These are phyloP conservation scores for Mongoloraphidia duomilia DNA, from an alignment of 2,888 invertebrate species.

Conservation along the genomic window DNA sequence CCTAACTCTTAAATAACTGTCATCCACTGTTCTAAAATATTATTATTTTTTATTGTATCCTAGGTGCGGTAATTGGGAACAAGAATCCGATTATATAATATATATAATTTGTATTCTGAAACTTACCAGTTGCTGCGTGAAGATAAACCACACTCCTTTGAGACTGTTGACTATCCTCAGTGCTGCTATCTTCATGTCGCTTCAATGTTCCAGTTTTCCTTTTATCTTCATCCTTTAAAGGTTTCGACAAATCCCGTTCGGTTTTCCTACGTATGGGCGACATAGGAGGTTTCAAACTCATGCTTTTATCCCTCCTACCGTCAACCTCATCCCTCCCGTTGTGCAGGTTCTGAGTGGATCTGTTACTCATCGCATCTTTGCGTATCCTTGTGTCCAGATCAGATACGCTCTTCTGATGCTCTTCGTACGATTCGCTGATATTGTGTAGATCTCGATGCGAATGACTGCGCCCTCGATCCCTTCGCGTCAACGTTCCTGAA, in stretches of 20 bases:
- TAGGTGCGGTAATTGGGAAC: too few relatives aligned
- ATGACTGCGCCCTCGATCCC: slow-evolving; percentile 19
- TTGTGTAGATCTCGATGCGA: slow-evolving; percentile 38
- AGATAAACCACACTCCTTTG: slow-evolving; percentile 73
- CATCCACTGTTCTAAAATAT: too few relatives aligned
- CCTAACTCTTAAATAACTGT: too few relatives aligned
- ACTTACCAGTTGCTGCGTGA: slow-evolving; percentile 64
- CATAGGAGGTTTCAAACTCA: slow-evolving; percentile 27
- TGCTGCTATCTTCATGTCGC: slow-evolving; percentile 46
- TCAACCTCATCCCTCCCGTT: slow-evolving; percentile 18
- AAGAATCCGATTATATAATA: too few relatives aligned
- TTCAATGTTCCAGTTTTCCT: slow-evolving; percentile 24
- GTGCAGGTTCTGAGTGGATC: too few relatives aligned
- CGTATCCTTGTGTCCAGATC: slow-evolving; percentile 30
- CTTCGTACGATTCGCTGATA: slow-evolving; percentile 33
- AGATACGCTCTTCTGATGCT: slow-evolving; percentile 34
- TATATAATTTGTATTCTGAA: neutral
- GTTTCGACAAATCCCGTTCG: slow-evolving; percentile 29
- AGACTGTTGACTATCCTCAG: slow-evolving; percentile 66
- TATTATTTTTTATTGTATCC: too few relatives aligned
- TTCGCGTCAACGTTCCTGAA: neutral
- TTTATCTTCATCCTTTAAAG: slow-evolving; percentile 19
- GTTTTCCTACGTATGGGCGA: slow-evolving; percentile 22
- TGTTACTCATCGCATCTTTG: slow-evolving; percentile 11
- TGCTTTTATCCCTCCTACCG: slow-evolving; percentile 21